These are phyloP conservation scores for Leptinotarsa defecta DNA, from an alignment of 1,140 invertebrate species.

Conservation along the genomic window DNA sequence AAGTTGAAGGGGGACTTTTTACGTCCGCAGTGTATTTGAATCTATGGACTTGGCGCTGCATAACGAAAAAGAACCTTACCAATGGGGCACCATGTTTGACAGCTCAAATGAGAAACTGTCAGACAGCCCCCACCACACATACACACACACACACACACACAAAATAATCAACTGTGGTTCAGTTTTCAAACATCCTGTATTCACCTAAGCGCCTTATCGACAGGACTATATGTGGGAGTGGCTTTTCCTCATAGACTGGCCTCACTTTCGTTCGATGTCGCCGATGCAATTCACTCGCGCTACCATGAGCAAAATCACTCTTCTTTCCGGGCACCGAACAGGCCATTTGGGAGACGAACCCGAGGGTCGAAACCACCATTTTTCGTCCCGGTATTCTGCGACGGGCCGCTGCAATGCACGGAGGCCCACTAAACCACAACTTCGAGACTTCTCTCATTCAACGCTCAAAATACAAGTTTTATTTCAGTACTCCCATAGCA, in stretches of 20 bases:
- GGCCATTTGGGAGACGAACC: neutral
- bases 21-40: too few species aligned
- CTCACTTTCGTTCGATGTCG: constrained; percentile 19
- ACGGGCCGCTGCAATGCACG: constrained; percentile 39
- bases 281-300: constrained; percentile 14
- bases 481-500: constrained; percentile 57
- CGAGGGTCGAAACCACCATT: constrained; percentile 10
- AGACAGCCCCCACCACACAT: too few species aligned
- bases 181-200: neutral
- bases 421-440: constrained; percentile 51
- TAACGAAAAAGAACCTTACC: too few species aligned
- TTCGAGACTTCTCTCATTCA: constrained; percentile 51
- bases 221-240: constrained; percentile 22
- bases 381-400: constrained; percentile 37
- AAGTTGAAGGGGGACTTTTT: too few species aligned
- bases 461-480: constrained; percentile 58
- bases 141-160: too few species aligned
- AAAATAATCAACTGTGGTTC: neutral
- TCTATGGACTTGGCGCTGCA: too few species aligned
- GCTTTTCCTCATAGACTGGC: neutral
- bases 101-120: too few species aligned
- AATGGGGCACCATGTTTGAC: too few species aligned
- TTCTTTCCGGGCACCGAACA: neutral
- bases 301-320: constrained; percentile 9
- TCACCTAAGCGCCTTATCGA: neutral